Conservation (phyloP, 2,888 invertebrate species). For the Drosophila vallismaia region DNA sequence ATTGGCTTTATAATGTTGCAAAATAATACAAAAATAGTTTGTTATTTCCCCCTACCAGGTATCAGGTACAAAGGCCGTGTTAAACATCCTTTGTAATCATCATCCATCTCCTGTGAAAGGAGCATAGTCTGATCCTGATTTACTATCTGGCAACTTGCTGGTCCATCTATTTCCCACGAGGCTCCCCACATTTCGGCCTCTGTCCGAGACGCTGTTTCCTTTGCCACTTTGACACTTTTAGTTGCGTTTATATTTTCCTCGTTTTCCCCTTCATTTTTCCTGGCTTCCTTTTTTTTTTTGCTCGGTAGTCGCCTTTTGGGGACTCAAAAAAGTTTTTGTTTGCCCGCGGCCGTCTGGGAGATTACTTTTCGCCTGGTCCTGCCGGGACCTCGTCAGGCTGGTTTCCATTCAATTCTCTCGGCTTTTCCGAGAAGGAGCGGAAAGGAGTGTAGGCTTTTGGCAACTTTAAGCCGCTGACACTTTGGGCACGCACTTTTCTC, state of each 20-base stretch:
- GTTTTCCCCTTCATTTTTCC: conserved; percentile 34
- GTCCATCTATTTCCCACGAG: conserved; percentile 23
- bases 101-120: conserved; percentile 29
- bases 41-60: too few relatives aligned
- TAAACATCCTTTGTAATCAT: conserved; percentile 26
- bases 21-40: too few relatives aligned
- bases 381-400: conserved; percentile 16
- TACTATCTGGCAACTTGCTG: conserved; percentile 48
- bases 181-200: conserved; percentile 13
- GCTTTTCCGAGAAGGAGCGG: conserved; percentile 8
- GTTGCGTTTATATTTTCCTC: conserved; percentile 52
- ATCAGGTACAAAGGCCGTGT: not conserved
- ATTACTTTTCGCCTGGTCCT: conserved; percentile 63
- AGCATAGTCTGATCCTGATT: conserved; percentile 49
- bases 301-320: conserved; percentile 23
- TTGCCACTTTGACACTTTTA: conserved; percentile 76
- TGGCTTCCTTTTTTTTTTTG: conserved; percentile 13
- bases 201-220: conserved; percentile 43
- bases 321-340: conserved; percentile 58
- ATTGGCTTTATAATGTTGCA: too few relatives aligned
- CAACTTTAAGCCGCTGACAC: conserved; percentile 75
- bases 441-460: conserved; percentile 46
- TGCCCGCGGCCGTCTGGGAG: conserved; percentile 69
- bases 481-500: conserved; percentile 71
- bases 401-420: conserved; percentile 20